Conservation (phyloP, 2,113 vertebrate genomes). For the Halichoeres trimaculatus region DNA sequence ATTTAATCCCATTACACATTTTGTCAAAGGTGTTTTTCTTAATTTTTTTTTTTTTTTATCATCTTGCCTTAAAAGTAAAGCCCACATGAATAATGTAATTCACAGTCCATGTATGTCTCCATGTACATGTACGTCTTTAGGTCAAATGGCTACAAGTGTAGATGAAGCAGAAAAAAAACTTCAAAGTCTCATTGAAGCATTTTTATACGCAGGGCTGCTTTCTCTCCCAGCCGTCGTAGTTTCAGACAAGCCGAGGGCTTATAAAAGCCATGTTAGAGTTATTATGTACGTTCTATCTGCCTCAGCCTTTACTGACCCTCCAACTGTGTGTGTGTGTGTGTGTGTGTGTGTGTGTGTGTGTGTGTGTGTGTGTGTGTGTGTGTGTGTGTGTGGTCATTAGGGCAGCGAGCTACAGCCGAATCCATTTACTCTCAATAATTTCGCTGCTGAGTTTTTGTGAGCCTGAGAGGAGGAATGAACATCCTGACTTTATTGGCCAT, state of each 20-base stretch:
- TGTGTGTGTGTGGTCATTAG: constrained; percentile 68
- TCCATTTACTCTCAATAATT: constrained; percentile 77
- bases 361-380: constrained; percentile 56
- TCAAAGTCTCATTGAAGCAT: constrained; percentile 73
- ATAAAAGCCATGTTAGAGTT: constrained; percentile 79
- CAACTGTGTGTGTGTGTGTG: constrained; percentile 27
- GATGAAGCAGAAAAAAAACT: constrained; percentile 60
- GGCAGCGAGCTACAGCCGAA: constrained; percentile 69
- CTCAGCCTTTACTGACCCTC: constrained; percentile 68
- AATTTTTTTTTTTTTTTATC: too few relatives aligned
- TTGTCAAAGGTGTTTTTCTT: background rate
- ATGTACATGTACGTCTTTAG: background rate
- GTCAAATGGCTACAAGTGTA: background rate
- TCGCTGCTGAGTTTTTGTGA: constrained; percentile 74
- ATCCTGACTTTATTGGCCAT: constrained; percentile 83
- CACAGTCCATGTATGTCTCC: too few relatives aligned
- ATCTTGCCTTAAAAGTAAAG: background rate
- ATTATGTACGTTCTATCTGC: constrained; percentile 74
- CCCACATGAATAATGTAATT: background rate
- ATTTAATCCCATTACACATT: background rate
- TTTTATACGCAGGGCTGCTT: constrained; percentile 77
- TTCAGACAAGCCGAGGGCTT: constrained; percentile 72
- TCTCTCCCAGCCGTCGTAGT: constrained; percentile 62
- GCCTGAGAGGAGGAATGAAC: constrained; percentile 74
- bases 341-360: constrained; percentile 28